Base-by-base conservation (phyloP, 2,888 invertebrate genomes). In the Elmis aenea region DNA sequence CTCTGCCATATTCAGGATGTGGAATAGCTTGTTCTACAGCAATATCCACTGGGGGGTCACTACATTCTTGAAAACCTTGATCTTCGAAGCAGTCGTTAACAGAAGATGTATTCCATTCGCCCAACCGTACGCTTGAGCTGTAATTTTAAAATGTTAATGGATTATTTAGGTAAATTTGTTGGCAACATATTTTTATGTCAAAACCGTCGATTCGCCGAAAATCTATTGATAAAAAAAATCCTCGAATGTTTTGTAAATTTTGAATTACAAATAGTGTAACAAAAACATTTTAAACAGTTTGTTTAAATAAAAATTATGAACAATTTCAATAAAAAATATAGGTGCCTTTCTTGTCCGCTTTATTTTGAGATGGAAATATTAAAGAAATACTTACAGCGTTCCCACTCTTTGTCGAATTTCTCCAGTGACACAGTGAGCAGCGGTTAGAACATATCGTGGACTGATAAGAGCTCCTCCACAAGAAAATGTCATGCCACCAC, bases 381-480 rank as follows among this genome's bases (percentile, higher is more conserved):
- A n/a, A n/a, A n/a, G n/a, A n/a, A n/a, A n/a, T 18, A 64, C 72
- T 68, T 55, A 74, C 74, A 74, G 65, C 30, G 39, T 61, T 26
- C 69, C 71, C 9, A 53, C 38, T 44, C 47, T 46, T 2, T 42
- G 51, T 1, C 64, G 48, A 11, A 69, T 66, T 4, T 51, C 45
- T 13, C 74, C 74, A 1, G 44, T 50, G 1, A 75, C 67, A 47
- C 77, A 77, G 55, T 76, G 76, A 0, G 67, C 74, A 1, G 76
- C 76, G 1, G 77, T 76, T 4, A 76, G 43, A 1, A 76, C 70
- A 47, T 76, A 76, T 58, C 58, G 61, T 0, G 61, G 55, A 42
- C 70, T 75, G 47, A 78, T 75, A 1, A 77, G 64, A 3, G 68
- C 61, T 3, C 73, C 76, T 1, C 73, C 74, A 47, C 77, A 76